Conservation (phyloP, 2,888 invertebrate species). For the Synergus laeviventris region DNA sequence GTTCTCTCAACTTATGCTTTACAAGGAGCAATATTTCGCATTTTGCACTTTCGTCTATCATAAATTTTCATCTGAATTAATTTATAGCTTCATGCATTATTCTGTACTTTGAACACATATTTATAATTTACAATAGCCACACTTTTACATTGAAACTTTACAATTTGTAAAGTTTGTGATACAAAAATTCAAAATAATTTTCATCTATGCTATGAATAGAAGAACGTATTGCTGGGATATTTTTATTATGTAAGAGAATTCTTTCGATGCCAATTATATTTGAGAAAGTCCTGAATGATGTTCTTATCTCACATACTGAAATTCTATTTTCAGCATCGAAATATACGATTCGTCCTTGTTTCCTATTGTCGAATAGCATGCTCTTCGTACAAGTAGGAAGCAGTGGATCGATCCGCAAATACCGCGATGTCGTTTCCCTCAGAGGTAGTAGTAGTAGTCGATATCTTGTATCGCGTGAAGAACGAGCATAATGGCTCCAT, state of each 20-base stretch:
- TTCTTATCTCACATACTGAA: constrained; percentile 8
- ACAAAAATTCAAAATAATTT: neutral
- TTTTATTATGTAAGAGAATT: neutral
- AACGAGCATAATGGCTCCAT: constrained; percentile 42
- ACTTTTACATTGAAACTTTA: no score
- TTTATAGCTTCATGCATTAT: neutral
- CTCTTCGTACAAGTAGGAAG: constrained; percentile 19
- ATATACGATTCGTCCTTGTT: constrained; percentile 31
- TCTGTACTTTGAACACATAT: neutral
- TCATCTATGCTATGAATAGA: neutral
- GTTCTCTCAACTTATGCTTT: constrained; percentile 13
- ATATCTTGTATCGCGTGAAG: constrained; percentile 43
- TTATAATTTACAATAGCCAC: no score
- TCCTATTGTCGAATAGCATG: constrained; percentile 42
- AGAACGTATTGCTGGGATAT: neutral
- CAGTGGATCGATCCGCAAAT: constrained; percentile 49
- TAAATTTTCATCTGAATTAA: neutral
- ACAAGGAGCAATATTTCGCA: constrained; percentile 12
- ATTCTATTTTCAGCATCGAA: constrained; percentile 36
- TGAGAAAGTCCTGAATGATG: neutral
- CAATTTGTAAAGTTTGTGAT: neutral
- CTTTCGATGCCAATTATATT: constrained; percentile 7
- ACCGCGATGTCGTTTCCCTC: constrained; percentile 40
- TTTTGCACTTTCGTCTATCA: neutral
- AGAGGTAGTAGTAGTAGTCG: constrained; percentile 6